phyloP scores from a whole-genome alignment of 2,797 vertebrate species.

The Sebastes vulpes region DNA sequence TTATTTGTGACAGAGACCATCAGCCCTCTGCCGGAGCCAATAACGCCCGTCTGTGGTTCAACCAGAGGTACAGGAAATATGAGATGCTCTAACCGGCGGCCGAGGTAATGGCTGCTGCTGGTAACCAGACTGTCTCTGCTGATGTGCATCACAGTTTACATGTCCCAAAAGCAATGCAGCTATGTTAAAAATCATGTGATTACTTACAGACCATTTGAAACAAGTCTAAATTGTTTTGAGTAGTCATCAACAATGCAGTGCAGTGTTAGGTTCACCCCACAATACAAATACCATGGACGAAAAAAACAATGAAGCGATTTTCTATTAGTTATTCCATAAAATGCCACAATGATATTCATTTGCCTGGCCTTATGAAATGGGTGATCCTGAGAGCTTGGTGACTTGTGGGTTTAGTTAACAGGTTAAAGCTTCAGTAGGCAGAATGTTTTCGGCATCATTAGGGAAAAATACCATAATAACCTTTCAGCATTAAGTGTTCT shows the following conservation, averaged over 20 bases:
- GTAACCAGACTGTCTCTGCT: background rate
- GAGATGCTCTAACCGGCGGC: background rate
- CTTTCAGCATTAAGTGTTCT: no score
- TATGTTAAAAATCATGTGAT: background rate
- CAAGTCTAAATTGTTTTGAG: background rate
- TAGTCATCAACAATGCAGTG: background rate
- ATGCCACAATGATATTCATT: background rate
- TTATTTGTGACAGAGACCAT: conserved; percentile 36
- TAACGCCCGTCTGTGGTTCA: conserved; percentile 8
- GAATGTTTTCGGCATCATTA: no score
- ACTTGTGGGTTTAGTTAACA: no score
- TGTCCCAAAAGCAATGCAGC: background rate
- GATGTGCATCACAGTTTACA: background rate
- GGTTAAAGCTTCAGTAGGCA: no score
- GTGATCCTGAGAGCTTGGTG: no score
- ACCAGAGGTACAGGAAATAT: conserved; percentile 14
- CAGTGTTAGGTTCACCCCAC: background rate
- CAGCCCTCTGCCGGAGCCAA: conserved; percentile 13
- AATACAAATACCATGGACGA: background rate
- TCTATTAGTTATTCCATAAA: background rate
- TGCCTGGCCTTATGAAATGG: background rate
- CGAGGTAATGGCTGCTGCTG: background rate
- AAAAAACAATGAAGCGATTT: background rate
- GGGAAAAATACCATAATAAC: no score
- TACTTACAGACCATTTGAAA: background rate